Percentiles rank a stretch among this genome's conserved stretches.
These are phyloP conservation scores for Rhynchomys soricoides DNA, from an alignment of 2,113 vertebrate species.

Conservation along the genomic window DNA sequence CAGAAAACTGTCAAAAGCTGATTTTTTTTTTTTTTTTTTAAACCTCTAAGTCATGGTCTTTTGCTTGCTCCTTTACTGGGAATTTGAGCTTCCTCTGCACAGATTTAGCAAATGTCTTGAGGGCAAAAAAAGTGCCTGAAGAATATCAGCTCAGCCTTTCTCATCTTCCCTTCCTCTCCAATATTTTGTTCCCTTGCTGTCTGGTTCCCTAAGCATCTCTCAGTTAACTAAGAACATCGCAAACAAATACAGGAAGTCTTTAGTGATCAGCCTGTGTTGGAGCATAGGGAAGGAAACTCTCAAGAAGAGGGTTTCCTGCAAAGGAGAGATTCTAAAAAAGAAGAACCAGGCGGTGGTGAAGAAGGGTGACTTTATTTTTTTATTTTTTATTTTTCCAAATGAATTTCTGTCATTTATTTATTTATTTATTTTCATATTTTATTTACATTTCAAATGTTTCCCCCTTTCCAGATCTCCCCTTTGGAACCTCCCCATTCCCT, in stretches of 20 bases:
- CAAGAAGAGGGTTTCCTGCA: not conserved
- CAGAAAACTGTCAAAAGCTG: slow-evolving; percentile 23
- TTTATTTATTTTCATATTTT: too few relatives aligned
- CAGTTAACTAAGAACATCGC: slow-evolving; percentile 9
- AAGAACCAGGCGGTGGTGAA: not conserved
- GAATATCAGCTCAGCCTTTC: not conserved
- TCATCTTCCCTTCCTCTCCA: slow-evolving; percentile 2
- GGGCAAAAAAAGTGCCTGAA: not conserved
- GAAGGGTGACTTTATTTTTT: not conserved
- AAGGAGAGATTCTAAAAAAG: not conserved
- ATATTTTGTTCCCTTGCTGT: slow-evolving; percentile 45
- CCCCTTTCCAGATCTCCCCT: too few relatives aligned
- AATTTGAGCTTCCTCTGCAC: not conserved
- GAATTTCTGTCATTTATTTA: too few relatives aligned
- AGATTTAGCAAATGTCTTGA: slow-evolving; percentile 7
- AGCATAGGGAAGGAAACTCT: not conserved
- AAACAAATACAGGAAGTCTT: not conserved
- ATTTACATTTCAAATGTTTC: too few relatives aligned
- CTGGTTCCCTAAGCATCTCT: not conserved
- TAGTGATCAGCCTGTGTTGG: not conserved
- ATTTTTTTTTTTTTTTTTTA: not conserved
- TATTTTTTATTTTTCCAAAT: too few relatives aligned
- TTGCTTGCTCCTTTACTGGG: not conserved
- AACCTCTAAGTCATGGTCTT: slow-evolving; percentile 36
- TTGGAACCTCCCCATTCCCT: too few relatives aligned